Base-by-base conservation (phyloP, 1,140 invertebrate species). In the Metopolophium dirhodum region DNA sequence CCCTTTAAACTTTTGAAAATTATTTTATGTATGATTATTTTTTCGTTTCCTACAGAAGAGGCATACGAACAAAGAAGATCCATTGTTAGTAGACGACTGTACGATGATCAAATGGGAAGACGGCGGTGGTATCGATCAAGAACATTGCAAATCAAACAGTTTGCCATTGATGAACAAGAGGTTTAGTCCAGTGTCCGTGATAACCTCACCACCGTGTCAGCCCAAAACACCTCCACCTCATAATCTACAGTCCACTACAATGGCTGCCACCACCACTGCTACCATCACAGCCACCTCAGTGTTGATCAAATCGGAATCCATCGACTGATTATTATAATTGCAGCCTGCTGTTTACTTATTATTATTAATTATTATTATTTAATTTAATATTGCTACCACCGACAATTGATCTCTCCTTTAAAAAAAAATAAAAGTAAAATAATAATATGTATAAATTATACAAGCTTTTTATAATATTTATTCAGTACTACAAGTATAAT, bases 151-250 rank as follows among this genome's bases (percentile, higher is more conserved):
- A 49, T 47, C 90, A 47, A 35, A 88, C 68, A 77, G 91, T 68
- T 54, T 68, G 49, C 91, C 88, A 45, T 57, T 57, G 35, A 85
- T 57, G 85, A 49, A 94, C 57, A 89, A 91, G 86, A 88, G 94
- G 45, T 94, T 94, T 54, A 95, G 94, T 88, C 94, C 94, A 0
- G 94, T 95, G 54, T 95, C 94, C 8, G 94, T 95, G 35, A 95
- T 95, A 57, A 95, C 94, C 20, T 94, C 94, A n/a, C 94, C 94
- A 22, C 86, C 94, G 11, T 88, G 93, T 51, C 83, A 47, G 49
- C 49, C 45, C 3, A 86, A 37, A 77, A 45, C 91, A 51, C 47
- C 57, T 54, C 26, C 47, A 83, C 91, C 91, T n/a, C 49, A 54
- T 30, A 68, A 57, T 68, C 14, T 68, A 18, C 89, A 68, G 54